Conservation (phyloP, 2,888 invertebrate species). For the Ennomos fuscantarius region DNA sequence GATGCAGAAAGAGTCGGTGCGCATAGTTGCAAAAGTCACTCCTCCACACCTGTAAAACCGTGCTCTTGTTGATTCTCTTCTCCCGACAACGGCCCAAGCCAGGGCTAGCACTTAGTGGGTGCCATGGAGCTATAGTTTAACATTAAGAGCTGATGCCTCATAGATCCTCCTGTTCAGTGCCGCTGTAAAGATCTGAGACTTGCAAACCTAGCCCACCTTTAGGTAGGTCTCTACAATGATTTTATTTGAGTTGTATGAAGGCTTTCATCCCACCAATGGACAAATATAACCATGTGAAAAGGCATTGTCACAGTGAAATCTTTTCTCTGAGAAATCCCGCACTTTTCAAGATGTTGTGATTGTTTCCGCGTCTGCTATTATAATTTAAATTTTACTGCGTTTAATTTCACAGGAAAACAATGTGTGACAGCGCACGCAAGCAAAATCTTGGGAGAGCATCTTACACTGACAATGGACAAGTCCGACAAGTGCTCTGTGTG, state of each 20-base stretch:
- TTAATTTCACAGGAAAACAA: constrained; percentile 24
- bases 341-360: constrained; percentile 50
- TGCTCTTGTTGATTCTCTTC: no score
- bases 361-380: constrained; percentile 51
- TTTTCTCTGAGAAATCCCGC: constrained; percentile 55
- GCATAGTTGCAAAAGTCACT: no score
- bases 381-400: constrained; percentile 25
- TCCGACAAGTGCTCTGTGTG: no score
- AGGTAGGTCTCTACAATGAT: background rate
- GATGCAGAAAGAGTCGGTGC: no score
- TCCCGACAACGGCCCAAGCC: no score
- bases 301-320: constrained; percentile 63
- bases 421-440: constrained; percentile 7
- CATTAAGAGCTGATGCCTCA: no score
- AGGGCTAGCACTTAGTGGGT: no score
- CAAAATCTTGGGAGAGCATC: background rate
- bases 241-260: constrained; percentile 36
- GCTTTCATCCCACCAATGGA: constrained; percentile 43
- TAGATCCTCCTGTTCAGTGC: no score
- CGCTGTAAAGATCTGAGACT: no score
- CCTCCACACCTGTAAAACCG: no score
- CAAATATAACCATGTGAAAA: constrained; percentile 65
- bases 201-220: no score
- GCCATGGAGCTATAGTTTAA: no score
- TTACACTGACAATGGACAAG: background rate